Conservation (phyloP, 2,797 vertebrate species). For the Typhlichthys subterraneus region DNA sequence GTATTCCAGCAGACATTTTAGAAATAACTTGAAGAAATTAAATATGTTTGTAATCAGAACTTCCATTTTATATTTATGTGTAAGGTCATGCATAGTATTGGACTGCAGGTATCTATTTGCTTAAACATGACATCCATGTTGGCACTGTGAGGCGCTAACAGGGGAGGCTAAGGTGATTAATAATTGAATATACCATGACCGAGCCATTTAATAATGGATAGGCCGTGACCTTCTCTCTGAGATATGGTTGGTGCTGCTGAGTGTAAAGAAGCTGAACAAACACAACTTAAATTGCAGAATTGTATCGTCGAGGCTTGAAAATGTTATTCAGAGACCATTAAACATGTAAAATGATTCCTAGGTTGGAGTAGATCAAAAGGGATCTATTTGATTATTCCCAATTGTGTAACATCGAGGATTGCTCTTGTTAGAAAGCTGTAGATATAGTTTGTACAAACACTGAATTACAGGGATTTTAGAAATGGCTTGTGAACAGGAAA, state of each 20-base stretch:
- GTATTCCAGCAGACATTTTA: neutral
- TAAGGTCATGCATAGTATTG: neutral
- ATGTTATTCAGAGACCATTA: too few species aligned
- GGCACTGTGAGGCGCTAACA: slow-evolving; percentile 40
- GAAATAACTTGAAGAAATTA: slow-evolving; percentile 16
- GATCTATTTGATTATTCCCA: slow-evolving; percentile 30
- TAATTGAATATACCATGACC: slow-evolving; percentile 67
- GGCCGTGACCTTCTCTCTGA: slow-evolving; percentile 65
- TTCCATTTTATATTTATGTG: slow-evolving; percentile 16
- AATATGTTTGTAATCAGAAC: slow-evolving; percentile 29
- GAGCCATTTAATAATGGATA: slow-evolving; percentile 74
- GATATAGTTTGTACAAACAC: slow-evolving; percentile 62
- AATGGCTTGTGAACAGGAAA: slow-evolving; percentile 54
- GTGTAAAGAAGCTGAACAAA: slow-evolving; percentile 32
- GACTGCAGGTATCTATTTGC: slow-evolving; percentile 24
- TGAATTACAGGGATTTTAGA: slow-evolving; percentile 42
- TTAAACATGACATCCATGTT: slow-evolving; percentile 25
- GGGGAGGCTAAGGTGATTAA: slow-evolving; percentile 60
- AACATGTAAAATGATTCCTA: too few species aligned
- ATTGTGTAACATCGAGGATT: slow-evolving; percentile 48
- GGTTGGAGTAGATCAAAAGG: slow-evolving; percentile 14
- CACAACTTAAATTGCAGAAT: neutral
- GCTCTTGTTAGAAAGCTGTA: slow-evolving; percentile 45
- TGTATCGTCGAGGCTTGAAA: neutral
- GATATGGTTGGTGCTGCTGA: slow-evolving; percentile 48